Evolutionary conservation across 1,140 invertebrate genomes (phyloP), one percentile per base, ranked within the genome.

Genomic region (Yoshiicerus persimilis): DNA sequence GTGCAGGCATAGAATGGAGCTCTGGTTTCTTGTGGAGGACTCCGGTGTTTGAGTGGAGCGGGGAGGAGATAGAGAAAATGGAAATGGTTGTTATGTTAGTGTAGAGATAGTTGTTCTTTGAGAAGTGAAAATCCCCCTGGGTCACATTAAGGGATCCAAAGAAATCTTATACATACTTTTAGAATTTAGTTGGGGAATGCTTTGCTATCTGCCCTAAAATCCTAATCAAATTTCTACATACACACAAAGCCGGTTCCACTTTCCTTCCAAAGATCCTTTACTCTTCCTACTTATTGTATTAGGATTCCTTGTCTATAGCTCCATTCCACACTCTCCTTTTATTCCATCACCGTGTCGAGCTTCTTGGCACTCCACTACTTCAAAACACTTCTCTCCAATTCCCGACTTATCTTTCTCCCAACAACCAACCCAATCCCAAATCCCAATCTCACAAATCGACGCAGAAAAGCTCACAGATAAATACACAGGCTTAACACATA

Each of bases 131-230:
- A 70, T 70, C 66, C 66, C 66, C 66, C 16, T 32, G 66, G 66
- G 66, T 70, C 66, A 70, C 66, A 70, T 70, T 70, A 70, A 70
- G 66, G 66, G 66, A 70, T 70, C 66, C 66, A 70, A 70, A 70
- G 66, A 70, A 70, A 70, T 70, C 66, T 70, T 70, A 70, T 70
- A 70, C 66, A 70, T 70, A 70, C 66, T 70, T 70, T 70, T 70
- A 70, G 66, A 70, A 70, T 70, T 70, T 66, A 66, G 64, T 66
- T 70, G 66, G 66, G 30, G 66, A 32, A 70, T 70, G 66, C 25
- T 70, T 30, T 70, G 66, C 66, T 70, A 70, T 70, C 66, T 70
- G 27, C 66, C 66, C 66, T 70, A 70, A 70, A 70, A 70, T 70
- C 66, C 66, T 70, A 70, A 70, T 70, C 66, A 70, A 70, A 70